Base-by-base conservation (phyloP, 2,888 invertebrate genomes). In the Buathra laborator region DNA sequence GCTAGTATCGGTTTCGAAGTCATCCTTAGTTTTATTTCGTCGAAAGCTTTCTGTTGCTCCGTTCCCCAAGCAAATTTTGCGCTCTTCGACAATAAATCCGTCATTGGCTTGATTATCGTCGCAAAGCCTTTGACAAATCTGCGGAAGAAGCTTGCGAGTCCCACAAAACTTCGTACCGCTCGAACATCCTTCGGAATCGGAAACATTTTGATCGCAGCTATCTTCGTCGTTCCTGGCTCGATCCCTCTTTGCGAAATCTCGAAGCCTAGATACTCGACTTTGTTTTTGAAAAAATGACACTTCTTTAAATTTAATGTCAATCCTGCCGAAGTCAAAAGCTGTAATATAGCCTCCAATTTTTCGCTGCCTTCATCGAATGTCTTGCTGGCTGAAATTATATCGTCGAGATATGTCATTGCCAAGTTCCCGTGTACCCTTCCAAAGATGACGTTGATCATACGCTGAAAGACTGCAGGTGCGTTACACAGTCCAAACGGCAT, bases 401-500 rank as follows among this genome's bases (percentile, higher is more conserved):
- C 88, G 43, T 83, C 88, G 83, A 90, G 81, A 80, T 90, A 90
- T 7, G 85, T 75, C 68, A 89, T 78, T 6, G 81, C 78, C 32
- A 87, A 81, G 32, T 83, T 74, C 10, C 29, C 19, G 19, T 16
- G 37, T 3, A 19, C 9, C n/a, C 53, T 16, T 14, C 64, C 67
- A 1, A 91, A 74, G 0, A 90, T 86, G n/a, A 86, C 75, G 64
- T 92, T 89, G 74, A 93, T 92, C 83, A 91, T 87, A 29, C 90
- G 81, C 74, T 93, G 92, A 80, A 93, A 94, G 0, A 91, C 90
- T 24, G 24, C 24, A 24, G 24, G 24, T 24, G 24, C 24, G 24
- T 24, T 24, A 0, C 87, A 85, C 0, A 94, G 86, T 4, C 93
- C 93, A 77, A 94, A 94, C 0, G 92, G 92, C 92, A 94, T 91